Percentiles rank a stretch among this genome's conserved stretches.
phyloP scores from a whole-genome alignment of 2,113 vertebrate genomes.

The Clupea harengus region DNA sequence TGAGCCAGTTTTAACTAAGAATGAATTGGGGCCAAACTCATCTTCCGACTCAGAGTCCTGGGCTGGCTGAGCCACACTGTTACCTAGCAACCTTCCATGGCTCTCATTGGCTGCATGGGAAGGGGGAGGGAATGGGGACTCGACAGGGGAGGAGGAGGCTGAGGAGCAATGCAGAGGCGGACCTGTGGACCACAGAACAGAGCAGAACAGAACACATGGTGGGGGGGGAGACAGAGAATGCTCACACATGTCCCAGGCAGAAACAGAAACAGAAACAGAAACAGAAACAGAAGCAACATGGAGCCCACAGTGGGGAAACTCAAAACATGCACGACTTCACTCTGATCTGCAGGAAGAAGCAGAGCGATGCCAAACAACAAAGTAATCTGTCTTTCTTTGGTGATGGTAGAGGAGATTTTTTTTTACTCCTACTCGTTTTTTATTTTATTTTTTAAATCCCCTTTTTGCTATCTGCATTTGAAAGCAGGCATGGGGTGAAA shows the following conservation, averaged over 20 bases:
- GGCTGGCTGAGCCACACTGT: constrained; percentile 88
- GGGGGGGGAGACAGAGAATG: constrained; percentile 46
- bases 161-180: constrained; percentile 91
- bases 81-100: constrained; percentile 96
- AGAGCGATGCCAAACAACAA: constrained; percentile 30
- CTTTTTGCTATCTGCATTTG: neutral
- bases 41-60: constrained; percentile 95
- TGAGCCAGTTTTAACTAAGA: constrained; percentile 97
- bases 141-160: constrained; percentile 89
- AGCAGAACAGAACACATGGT: constrained; percentile 79
- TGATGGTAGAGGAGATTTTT: neutral
- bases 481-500: neutral
- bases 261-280: neutral
- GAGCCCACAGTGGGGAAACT: too few species aligned
- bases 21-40: constrained; percentile 94
- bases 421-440: neutral
- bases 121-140: constrained; percentile 89
- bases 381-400: constrained; percentile 29
- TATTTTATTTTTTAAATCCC: neutral
- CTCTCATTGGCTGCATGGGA: constrained; percentile 88
- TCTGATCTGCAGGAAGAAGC: constrained; percentile 11
- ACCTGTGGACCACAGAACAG: constrained; percentile 84
- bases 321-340: constrained; percentile 35
- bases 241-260: neutral
- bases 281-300: too few species aligned